Evolutionary conservation across 2,797 vertebrate species (phyloP).

Genomic region (Cygnus olor): DNA sequence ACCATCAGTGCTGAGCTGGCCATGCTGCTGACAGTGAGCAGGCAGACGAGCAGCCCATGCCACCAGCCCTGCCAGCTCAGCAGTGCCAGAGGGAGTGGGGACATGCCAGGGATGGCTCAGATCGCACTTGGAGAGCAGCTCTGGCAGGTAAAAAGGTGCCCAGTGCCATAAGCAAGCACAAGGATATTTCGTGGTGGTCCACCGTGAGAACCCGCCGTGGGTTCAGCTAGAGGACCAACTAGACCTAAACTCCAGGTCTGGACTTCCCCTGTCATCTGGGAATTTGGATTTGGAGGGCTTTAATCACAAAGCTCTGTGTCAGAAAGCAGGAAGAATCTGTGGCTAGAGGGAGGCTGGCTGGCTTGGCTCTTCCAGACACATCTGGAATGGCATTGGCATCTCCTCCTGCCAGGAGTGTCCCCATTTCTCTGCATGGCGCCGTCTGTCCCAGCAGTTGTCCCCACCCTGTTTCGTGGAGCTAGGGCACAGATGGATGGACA

Average conservation of each 20-base stretch:
- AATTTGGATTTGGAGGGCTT: not conserved
- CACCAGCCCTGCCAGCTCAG: not conserved
- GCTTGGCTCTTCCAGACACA: not conserved
- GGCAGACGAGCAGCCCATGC: not conserved
- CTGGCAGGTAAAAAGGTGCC: not conserved
- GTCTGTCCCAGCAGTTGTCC: not conserved
- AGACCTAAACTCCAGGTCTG: not conserved
- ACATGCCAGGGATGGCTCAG: not conserved
- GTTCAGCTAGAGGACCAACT: not conserved
- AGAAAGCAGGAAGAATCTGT: not conserved
- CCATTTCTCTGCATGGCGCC: not conserved
- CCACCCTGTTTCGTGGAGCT: fast-evolving
- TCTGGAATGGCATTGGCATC: too few species aligned
- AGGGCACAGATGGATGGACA: not conserved
- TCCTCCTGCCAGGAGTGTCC: not conserved
- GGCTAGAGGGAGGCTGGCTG: not conserved
- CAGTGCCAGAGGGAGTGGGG: fast-evolving
- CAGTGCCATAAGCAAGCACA: not conserved
- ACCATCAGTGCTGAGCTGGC: not conserved
- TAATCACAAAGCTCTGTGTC: not conserved
- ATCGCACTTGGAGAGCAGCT: not conserved
- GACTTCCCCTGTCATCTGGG: not conserved
- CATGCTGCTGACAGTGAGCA: not conserved
- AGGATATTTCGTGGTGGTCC: not conserved
- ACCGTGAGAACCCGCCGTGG: not conserved